phyloP scores from a whole-genome alignment of 2,797 vertebrate species.

The Potorous gilbertii region DNA sequence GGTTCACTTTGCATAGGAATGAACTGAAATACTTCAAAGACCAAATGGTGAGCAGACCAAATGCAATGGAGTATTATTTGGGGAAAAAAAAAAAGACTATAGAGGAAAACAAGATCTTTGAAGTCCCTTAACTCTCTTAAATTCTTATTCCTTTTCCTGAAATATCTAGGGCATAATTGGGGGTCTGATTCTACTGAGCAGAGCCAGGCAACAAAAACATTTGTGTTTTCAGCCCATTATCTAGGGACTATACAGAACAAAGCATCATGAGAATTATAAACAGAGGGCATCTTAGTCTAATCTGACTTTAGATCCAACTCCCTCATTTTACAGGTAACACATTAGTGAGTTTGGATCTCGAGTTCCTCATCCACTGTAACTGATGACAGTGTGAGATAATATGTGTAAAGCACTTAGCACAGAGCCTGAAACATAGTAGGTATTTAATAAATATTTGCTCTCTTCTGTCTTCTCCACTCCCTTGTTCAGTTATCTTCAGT shows the following conservation, averaged over 20 bases:
- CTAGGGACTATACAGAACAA: not conserved
- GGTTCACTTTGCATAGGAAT: conserved; percentile 95
- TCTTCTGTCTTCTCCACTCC: not conserved
- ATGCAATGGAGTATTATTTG: not conserved
- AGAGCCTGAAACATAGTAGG: not conserved
- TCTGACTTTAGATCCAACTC: not conserved
- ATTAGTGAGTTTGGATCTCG: not conserved
- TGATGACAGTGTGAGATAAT: not conserved
- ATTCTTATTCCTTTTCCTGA: not conserved
- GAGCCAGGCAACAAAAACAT: not conserved
- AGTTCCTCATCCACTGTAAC: too few relatives aligned
- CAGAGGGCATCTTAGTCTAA: not conserved
- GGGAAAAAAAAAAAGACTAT: not conserved
- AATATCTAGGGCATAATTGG: not conserved
- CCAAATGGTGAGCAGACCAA: conserved; percentile 89
- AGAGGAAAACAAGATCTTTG: not conserved
- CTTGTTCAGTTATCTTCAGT: not conserved
- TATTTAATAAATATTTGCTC: not conserved
- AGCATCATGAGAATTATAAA: not conserved
- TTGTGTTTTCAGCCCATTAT: not conserved
- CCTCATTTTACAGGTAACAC: not conserved
- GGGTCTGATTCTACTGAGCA: not conserved
- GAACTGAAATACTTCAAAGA: conserved; percentile 99
- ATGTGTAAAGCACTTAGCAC: not conserved
- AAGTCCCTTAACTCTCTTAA: not conserved